phyloP scores from a whole-genome alignment of 2,888 invertebrate species.

The Xylota sylvarum region DNA sequence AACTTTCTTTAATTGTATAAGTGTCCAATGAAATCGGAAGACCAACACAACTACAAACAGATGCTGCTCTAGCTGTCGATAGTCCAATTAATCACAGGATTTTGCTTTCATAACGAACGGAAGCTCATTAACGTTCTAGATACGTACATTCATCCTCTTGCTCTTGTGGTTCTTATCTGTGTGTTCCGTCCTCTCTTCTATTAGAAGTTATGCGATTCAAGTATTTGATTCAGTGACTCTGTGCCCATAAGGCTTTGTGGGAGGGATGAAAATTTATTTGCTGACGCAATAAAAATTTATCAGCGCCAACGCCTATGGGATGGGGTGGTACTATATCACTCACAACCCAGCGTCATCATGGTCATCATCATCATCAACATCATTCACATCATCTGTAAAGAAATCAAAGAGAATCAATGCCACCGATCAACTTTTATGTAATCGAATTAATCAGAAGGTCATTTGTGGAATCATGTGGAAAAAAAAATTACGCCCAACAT shows the following conservation, averaged over 20 bases:
- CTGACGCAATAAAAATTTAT: conserved; percentile 67
- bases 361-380: conserved; percentile 58
- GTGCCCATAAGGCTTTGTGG: neutral
- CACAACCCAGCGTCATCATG: conserved; percentile 48
- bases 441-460: conserved; percentile 63
- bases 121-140: conserved; percentile 70
- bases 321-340: conserved; percentile 12
- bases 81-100: conserved; percentile 73
- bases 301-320: conserved; percentile 23
- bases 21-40: conserved; percentile 30
- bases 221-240: conserved; percentile 35
- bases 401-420: conserved; percentile 57
- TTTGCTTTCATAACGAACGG: conserved; percentile 61
- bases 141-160: conserved; percentile 4
- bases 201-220: conserved; percentile 46
- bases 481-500: conserved; percentile 35
- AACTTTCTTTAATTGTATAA: conserved; percentile 62
- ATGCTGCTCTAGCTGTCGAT: conserved; percentile 62
- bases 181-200: conserved; percentile 5
- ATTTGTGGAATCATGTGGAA: conserved; percentile 63
- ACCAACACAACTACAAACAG: conserved; percentile 46
- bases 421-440: conserved; percentile 52
- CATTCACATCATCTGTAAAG: conserved; percentile 49
- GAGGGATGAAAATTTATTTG: conserved; percentile 58
- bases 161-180: conserved; percentile 11